Base-by-base conservation (phyloP, 2,797 vertebrate species). In the Pangasius djambal region DNA sequence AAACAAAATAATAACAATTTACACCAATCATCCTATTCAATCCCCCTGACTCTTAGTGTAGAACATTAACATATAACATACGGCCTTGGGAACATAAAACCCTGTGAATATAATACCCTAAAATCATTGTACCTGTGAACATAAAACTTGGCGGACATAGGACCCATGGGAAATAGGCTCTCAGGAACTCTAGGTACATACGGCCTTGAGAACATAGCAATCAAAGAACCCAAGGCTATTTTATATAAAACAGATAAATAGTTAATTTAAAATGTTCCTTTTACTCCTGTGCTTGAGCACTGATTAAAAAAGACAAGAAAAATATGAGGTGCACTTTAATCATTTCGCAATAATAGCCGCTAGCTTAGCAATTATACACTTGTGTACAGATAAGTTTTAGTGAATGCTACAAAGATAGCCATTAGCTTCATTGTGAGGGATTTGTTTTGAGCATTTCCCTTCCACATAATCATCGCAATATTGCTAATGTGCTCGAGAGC, bases 241-340 rank as follows among this genome's bases (percentile, higher is more conserved):
- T 83, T 44, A 63, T 83, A 83, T 83, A 48, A 65, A 65, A 65
- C 13, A 50, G 82, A 65, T n/a, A 83, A 48, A 65, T 83, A 65
- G 25, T 61, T 82, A 3, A 40, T 82, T 82, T 82, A 40, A 61
- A 82, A 59, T 15, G 31, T 31, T 31, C 16, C 50, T 50, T 50
- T 63, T 16, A 25, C 55, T 82, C 31, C 13, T n/a, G 8, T 34
- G 20, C 31, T 63, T 44, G 34, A 25, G 79, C 37, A 31, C 4
- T 69, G 63, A 84, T 84, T 69, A 50, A 67, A 84, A 84, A 50
- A 0, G 44, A 50, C 59, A 65, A 65, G 57, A 31, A n/a, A 83
- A 48, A 65, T n/a, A 18, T 10, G 15, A 50, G 61, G 44, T 31
- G 83, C 83, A 10, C 63, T 50, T 84, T 50, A 84, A 50, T 83